Base-by-base conservation (phyloP, 2,797 vertebrate genomes). In the Galago senegalensis region DNA sequence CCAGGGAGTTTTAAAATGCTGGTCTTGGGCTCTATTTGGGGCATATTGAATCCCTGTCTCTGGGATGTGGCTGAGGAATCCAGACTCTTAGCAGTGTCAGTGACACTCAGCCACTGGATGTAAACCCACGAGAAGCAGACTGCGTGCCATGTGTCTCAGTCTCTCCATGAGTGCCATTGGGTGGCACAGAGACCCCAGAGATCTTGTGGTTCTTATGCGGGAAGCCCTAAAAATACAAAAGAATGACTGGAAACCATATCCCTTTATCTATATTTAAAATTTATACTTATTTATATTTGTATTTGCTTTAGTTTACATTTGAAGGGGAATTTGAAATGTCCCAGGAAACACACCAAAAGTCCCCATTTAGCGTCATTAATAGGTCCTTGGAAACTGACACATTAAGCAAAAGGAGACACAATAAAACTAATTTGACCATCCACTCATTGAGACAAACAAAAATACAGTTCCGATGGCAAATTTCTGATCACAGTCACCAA, bases 111-210 rank as follows among this genome's bases (percentile, higher is more conserved):
- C 16, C 49, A 81, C 85, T 34, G 27, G 12, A 4, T 83, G 8
- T 63, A 31, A 72, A 20, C 18, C 58, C 87, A 3, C 31, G 27
- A 76, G 34, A 60, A n/a, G 31, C 80, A 82, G 27, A 1, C 17
- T 20, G 1, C 20, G 9, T 37, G 13, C 3, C 2, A 7, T 1
- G 16, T 11, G 1, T 63, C 43, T 0, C 29, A 20, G 23, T 7
- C 23, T 58, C 40, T 40, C 63, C 14, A 1, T 58, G 37, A 37
- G 14, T 29, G 8, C 16, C 27, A 1, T 11, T 21, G 4, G 76
- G 60, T 61, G 34, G 29, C 72, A 31, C n/a, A 43, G 27, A 84
- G 79, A 27, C 65, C 43, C 27, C n/a, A 37, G 46, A 18, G 11
- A 63, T 40, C 67, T 75, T 72, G 56, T 1, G 7, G 27, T 77